phyloP scores from a whole-genome alignment of 30 jellyfish, hydroid and myxozoan genomes.

The Pseudorhiza aurosa region DNA sequence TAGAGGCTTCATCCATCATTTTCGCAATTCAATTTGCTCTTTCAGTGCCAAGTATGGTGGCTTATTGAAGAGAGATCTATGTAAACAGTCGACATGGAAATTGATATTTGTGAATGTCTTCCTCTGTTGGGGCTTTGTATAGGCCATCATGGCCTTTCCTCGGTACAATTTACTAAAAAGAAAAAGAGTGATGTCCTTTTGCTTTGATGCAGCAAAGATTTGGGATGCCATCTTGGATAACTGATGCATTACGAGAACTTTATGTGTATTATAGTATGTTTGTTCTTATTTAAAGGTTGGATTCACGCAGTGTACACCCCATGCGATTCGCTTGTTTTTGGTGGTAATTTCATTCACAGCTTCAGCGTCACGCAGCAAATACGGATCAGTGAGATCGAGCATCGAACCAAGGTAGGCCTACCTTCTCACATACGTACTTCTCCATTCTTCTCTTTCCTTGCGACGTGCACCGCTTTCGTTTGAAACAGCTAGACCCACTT shows the following conservation, averaged over 20 bases:
- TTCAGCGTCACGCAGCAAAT: slow-evolving; percentile 85
- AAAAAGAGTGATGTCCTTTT: not conserved
- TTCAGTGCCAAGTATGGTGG: too few relatives aligned
- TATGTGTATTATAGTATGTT: not conserved
- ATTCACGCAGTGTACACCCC: slow-evolving; percentile 97
- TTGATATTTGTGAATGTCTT: too few relatives aligned
- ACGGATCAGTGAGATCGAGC: slow-evolving; percentile 82
- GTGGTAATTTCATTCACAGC: slow-evolving; percentile 96
- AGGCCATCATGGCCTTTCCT: too few relatives aligned
- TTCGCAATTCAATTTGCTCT: too few relatives aligned
- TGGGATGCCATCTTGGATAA: not conserved
- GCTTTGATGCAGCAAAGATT: not conserved
- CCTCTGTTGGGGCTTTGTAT: too few relatives aligned
- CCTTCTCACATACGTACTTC: not conserved
- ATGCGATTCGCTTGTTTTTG: slow-evolving; percentile 92
- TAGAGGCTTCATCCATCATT: too few relatives aligned
- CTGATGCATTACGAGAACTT: not conserved
- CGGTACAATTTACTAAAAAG: too few relatives aligned
- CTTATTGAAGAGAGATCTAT: too few relatives aligned
- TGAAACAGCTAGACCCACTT: too few relatives aligned
- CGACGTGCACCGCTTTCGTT: too few relatives aligned
- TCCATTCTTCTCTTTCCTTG: not conserved
- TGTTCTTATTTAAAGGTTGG: slow-evolving; percentile 78
- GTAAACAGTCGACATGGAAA: too few relatives aligned
- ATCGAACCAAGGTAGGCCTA: slow-evolving; percentile 80